A percentile compares a stretch with the other conserved stretches of the same genome.
Evolutionary conservation across 2,888 invertebrate genomes (phyloP).

Genomic region (Malthinus seriepunctatus): DNA sequence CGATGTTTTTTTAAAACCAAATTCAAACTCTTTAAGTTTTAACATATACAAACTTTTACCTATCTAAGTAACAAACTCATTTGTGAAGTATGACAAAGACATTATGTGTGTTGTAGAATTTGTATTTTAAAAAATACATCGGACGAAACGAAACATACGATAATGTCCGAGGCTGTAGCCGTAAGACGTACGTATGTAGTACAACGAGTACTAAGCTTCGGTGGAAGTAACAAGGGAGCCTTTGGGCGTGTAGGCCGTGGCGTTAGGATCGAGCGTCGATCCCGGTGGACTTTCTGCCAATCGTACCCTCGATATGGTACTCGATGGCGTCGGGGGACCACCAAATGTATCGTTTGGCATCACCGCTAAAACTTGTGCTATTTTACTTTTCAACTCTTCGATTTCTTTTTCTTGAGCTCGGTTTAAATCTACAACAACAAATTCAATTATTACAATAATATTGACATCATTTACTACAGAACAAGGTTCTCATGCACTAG

Average conservation of each 20-base stretch:
- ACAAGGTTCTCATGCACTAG: too few relatives aligned
- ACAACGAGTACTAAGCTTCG: conserved; percentile 54
- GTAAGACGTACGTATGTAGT: conserved; percentile 26
- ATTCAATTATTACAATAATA: background rate
- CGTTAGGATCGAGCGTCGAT: conserved; percentile 81
- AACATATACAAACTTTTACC: background rate
- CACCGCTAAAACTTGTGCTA: conserved; percentile 91
- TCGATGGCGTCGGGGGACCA: conserved; percentile 57
- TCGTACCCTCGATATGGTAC: conserved; percentile 65
- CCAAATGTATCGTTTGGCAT: conserved; percentile 78
- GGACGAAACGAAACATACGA: conserved; percentile 17
- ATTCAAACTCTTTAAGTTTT: background rate
- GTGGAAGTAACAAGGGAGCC: conserved; percentile 63
- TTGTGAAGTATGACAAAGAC: too few relatives aligned
- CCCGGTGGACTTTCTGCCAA: conserved; percentile 58
- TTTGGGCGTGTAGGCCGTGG: conserved; percentile 89
- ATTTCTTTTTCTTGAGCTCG: conserved; percentile 89
- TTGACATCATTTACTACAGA: too few relatives aligned
- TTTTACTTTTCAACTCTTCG: conserved; percentile 85
- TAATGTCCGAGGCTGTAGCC: conserved; percentile 16
- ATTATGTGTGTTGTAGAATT: background rate
- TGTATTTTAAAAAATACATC: too few relatives aligned
- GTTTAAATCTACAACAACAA: conserved; percentile 67
- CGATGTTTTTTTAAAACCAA: conserved; percentile 19
- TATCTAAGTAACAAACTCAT: background rate